phyloP scores from a whole-genome alignment of 2,888 invertebrate species.

The Clostera curtula region DNA sequence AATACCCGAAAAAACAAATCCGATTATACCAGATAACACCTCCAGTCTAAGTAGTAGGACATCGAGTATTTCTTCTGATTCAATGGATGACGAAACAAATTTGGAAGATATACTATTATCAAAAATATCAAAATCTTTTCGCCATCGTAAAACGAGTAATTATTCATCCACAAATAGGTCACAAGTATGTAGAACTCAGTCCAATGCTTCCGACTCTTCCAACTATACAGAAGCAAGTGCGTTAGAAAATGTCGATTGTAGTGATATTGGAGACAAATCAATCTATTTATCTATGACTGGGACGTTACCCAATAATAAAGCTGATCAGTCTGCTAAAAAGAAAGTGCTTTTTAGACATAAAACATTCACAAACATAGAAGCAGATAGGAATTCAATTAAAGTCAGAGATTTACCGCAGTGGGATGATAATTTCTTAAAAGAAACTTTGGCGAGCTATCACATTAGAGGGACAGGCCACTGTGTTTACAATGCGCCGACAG shows the following conservation, averaged over 20 bases:
- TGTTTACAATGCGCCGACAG: constrained; percentile 59
- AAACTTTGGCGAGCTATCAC: constrained; percentile 61
- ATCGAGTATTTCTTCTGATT: constrained; percentile 58
- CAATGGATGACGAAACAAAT: constrained; percentile 61
- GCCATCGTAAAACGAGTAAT: constrained; percentile 34
- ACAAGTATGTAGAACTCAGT: constrained; percentile 41
- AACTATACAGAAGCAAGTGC: constrained; percentile 59
- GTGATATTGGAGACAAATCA: constrained; percentile 39
- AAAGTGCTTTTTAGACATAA: constrained; percentile 65
- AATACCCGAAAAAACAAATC: constrained; percentile 23
- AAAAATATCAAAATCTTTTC: constrained; percentile 64
- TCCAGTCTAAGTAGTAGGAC: constrained; percentile 43
- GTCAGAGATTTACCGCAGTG: constrained; percentile 45
- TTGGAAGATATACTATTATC: constrained; percentile 65
- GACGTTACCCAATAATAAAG: constrained; percentile 55
- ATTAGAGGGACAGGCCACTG: constrained; percentile 68
- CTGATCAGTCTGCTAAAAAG: constrained; percentile 35
- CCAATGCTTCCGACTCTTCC: constrained; percentile 52
- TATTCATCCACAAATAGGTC: constrained; percentile 34
- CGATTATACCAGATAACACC: constrained; percentile 25
- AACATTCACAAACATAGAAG: constrained; percentile 66
- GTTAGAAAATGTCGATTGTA: constrained; percentile 65
- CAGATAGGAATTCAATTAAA: constrained; percentile 51
- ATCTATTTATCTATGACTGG: constrained; percentile 60
- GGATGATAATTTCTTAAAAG: constrained; percentile 51